phyloP scores from a whole-genome alignment of 2,888 invertebrate species.

The Leptinotarsa tumamoca region DNA sequence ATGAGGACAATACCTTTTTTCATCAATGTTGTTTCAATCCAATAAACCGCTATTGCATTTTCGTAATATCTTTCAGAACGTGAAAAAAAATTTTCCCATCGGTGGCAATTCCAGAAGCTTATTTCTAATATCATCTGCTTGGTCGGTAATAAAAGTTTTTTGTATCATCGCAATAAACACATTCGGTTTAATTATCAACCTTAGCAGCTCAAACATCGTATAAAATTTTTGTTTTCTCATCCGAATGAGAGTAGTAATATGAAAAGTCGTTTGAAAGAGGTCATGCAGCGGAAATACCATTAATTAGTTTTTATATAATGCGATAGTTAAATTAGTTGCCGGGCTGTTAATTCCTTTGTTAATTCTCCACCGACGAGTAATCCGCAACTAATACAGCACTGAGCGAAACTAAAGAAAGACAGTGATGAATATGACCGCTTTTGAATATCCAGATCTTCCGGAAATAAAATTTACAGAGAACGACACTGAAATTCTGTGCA shows the following conservation, averaged over 20 bases:
- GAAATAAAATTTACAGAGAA: background rate
- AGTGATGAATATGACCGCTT: background rate
- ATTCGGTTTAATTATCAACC: background rate
- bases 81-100: background rate
- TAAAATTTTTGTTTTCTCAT: constrained; percentile 6
- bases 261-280: constrained; percentile 1
- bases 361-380: constrained; percentile 10
- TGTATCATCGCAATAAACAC: background rate
- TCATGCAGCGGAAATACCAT: constrained; percentile 11
- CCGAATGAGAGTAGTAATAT: background rate
- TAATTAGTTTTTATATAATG: constrained; percentile 16
- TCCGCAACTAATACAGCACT: background rate
- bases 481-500: background rate
- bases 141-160: background rate
- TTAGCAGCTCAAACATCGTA: background rate
- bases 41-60: no score
- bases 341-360: constrained; percentile 22
- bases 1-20: no score
- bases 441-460: constrained; percentile 1
- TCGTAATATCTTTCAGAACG: background rate
- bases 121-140: background rate
- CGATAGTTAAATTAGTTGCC: constrained; percentile 4
- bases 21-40: no score
- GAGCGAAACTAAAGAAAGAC: background rate
- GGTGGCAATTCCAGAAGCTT: background rate